These are phyloP conservation scores for Catharus minimus DNA, from an alignment of 2,113 vertebrate genomes.

Conservation along the genomic window DNA sequence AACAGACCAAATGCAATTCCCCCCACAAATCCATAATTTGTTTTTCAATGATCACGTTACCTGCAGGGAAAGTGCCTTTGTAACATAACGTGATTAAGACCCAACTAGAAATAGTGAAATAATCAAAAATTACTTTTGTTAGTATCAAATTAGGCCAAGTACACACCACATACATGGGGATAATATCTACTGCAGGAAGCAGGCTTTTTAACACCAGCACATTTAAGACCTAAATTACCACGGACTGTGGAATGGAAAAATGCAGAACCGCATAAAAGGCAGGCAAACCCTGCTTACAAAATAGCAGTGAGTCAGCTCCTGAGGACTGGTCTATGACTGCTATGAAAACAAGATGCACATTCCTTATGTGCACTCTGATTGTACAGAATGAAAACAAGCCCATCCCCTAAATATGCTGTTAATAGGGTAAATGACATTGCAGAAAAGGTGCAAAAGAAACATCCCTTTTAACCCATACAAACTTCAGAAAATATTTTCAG, in stretches of 20 bases:
- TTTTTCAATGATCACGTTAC: neutral
- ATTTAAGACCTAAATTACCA: neutral
- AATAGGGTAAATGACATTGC: neutral
- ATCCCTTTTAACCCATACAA: neutral
- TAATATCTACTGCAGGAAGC: neutral
- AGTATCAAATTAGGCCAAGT: neutral
- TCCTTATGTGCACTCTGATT: neutral
- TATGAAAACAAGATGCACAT: slow-evolving; percentile 26
- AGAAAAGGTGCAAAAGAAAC: neutral
- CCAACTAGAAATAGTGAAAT: neutral
- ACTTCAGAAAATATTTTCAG: neutral
- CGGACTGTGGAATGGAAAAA: neutral
- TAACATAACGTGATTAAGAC: neutral
- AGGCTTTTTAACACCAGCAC: neutral
- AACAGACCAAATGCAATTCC: neutral
- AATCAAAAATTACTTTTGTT: neutral
- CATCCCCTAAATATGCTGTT: neutral
- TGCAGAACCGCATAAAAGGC: neutral
- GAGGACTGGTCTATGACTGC: neutral
- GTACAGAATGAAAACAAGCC: slow-evolving; percentile 3
- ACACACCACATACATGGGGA: neutral
- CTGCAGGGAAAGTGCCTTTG: neutral
- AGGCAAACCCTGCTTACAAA: slow-evolving; percentile 48
- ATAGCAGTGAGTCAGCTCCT: slow-evolving; percentile 51
- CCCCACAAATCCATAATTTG: neutral